These are phyloP conservation scores for Enoplosus armatus DNA, from an alignment of 2,797 vertebrate genomes.

Conservation along the genomic window DNA sequence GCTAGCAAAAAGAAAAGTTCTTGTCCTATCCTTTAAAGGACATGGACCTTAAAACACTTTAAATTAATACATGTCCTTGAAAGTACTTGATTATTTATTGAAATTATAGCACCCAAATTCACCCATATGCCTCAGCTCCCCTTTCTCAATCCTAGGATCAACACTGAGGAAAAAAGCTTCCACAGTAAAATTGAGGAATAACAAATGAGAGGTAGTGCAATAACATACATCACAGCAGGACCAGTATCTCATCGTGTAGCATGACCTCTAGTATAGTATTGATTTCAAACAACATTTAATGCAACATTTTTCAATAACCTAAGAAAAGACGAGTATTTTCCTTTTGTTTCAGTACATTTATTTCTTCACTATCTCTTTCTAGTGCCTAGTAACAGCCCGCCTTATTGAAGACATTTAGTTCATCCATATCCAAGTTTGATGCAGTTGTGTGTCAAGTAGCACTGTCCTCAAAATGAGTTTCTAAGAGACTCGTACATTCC, in stretches of 20 bases:
- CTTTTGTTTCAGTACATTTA: background rate
- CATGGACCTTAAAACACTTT: slow-evolving; percentile 5
- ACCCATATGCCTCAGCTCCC: slow-evolving; percentile 16
- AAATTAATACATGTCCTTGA: slow-evolving; percentile 47
- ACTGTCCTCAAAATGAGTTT: slow-evolving; percentile 1
- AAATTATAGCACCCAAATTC: slow-evolving; percentile 41
- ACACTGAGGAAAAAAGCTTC: slow-evolving; percentile 23
- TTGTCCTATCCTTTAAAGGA: slow-evolving; percentile 36
- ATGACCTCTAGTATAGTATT: background rate
- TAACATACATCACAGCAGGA: background rate
- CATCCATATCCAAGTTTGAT: slow-evolving; percentile 22
- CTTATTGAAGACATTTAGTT: slow-evolving; percentile 29
- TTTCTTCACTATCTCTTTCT: background rate
- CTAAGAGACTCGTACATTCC: background rate
- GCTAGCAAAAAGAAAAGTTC: background rate
- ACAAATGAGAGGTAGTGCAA: slow-evolving; percentile 6
- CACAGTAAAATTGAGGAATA: slow-evolving; percentile 45
- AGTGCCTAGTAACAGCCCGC: background rate
- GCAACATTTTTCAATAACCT: background rate
- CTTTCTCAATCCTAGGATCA: slow-evolving; percentile 38
- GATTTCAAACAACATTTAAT: background rate
- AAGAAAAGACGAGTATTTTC: background rate
- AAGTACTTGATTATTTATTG: slow-evolving; percentile 67
- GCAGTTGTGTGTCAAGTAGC: slow-evolving; percentile 20
- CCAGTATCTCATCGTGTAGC: background rate